Evolutionary conservation across 2,888 invertebrate genomes (phyloP), one percentile per base, ranked within the genome.

Genomic region (Portevinia maculata): DNA sequence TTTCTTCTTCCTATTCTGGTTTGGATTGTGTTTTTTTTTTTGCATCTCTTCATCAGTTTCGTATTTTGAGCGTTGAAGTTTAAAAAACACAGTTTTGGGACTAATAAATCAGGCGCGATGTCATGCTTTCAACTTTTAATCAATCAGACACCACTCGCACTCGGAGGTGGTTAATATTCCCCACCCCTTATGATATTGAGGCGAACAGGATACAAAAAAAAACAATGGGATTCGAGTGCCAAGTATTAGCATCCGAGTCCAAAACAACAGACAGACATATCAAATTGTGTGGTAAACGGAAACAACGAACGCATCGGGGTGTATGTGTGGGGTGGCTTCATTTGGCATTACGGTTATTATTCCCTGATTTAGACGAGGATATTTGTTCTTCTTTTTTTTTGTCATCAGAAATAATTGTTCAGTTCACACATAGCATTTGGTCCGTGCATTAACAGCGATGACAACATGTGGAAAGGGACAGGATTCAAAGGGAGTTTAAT

Each of bases 121-220:
- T 83, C 83, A 83, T 83, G 83, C 83, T 83, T 83, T 83, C 83
- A 83, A 83, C 83, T 83, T 83, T 83, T 83, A 83, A 83, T 83
- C 83, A 83, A 83, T 83, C 83, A 83, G 60, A 78, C 60, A 83
- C 71, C 71, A 83, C 78, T 78, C 78, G 24, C 24, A 24, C 24
- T 24, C 24, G 83, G 55, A 78, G 78, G 83, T 78, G 83, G 83
- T 83, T 78, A 83, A 83, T 83, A 83, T 71, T 65, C 55, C 59
- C 32, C 55, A 17, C 17, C 55, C 48, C 65, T 9, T 15, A 15
- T 19, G n/a, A 52, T 57, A 41, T 8, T 2, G 15, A 28, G 15
- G 15, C 53, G 52, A 21, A 13, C 11, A 44, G 34, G 41, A 44
- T 37, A 70, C 64, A 44, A 48, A 32, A 65, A 34, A 11, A 15